Base-by-base conservation (phyloP, 2,797 vertebrate genomes). In the Alfaro cultratus region DNA sequence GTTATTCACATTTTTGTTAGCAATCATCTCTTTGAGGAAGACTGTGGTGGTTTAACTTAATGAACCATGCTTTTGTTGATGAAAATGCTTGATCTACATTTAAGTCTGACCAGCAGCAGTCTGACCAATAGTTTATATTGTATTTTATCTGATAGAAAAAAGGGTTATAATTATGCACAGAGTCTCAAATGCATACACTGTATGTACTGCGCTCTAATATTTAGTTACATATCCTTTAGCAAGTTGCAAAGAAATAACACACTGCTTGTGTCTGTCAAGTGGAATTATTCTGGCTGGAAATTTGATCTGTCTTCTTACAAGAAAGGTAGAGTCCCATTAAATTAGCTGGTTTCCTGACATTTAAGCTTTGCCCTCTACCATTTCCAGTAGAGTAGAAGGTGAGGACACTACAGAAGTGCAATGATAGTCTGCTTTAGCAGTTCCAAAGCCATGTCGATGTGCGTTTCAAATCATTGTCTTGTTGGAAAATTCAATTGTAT, bases 1-100 rank as follows among this genome's bases (percentile, higher is more conserved):
- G 81, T 79, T 80, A 73, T 82, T 77, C 64, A 73, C 36, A 72
- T 81, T 46, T 82, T 86, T 70, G 78, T 43, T 73, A 16, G 29
- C 51, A 72, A 86, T 83, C 60, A 45, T 80, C 72, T 78, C 64
- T 72, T 74, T 34, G 36, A 81, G 74, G 49, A 67, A 75, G 51
- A 55, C 23, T 23, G 62, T 23, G 36, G 7, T 26, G 74, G 60
- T 43, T 83, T 74, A 34, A 80, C 79, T 82, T 85, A 79, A 47
- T 74, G 60, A 81, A 74, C 41, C 68, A 62, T n/a, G 60, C 29
- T 41, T 7, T 51, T 79, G 60, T 57, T 23, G 31, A 74, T 31
- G 41, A 73, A 18, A 43, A 68, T 21, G 53, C 60, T 81, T 82
- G 62, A 84, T 85, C 78, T 70, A 43, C 18, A 45, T 16, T 21